A percentile compares a stretch with the other conserved stretches of the same genome.
Evolutionary conservation across 2,888 invertebrate genomes (phyloP).

Genomic region (Cheiracanthium punctorium): DNA sequence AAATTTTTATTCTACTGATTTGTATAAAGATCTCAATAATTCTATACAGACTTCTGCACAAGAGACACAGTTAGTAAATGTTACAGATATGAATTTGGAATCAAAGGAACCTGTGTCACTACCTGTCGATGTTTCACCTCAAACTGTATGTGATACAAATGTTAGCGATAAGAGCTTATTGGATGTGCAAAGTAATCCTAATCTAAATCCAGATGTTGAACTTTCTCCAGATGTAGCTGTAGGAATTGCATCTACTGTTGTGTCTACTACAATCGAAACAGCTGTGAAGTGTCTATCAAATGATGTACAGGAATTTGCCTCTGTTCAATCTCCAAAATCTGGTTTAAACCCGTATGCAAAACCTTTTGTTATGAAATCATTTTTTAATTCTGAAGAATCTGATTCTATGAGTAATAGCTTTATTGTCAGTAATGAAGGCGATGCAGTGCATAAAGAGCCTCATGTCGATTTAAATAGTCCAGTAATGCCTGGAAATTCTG

Average conservation of each 20-base stretch:
- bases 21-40: slow-evolving; percentile 19
- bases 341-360: slow-evolving; percentile 56
- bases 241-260: slow-evolving; percentile 54
- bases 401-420: neutral
- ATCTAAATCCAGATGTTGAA: neutral
- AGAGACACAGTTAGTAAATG: neutral
- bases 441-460: too few species aligned
- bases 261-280: slow-evolving; percentile 57
- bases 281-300: slow-evolving; percentile 48
- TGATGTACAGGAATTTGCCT: neutral
- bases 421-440: neutral
- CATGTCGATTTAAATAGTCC: too few species aligned
- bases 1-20: slow-evolving; percentile 28
- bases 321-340: neutral
- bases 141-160: neutral
- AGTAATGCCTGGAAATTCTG: too few species aligned
- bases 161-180: neutral
- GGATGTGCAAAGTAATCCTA: neutral
- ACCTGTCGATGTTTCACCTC: neutral
- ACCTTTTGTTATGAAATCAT: slow-evolving; percentile 59
- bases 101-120: too few species aligned
- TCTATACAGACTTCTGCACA: neutral
- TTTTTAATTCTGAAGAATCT: slow-evolving; percentile 25
- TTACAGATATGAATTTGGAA: neutral
- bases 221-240: slow-evolving; percentile 49